Conservation (phyloP, 2,797 vertebrate species). For the Ibycter americanus region DNA sequence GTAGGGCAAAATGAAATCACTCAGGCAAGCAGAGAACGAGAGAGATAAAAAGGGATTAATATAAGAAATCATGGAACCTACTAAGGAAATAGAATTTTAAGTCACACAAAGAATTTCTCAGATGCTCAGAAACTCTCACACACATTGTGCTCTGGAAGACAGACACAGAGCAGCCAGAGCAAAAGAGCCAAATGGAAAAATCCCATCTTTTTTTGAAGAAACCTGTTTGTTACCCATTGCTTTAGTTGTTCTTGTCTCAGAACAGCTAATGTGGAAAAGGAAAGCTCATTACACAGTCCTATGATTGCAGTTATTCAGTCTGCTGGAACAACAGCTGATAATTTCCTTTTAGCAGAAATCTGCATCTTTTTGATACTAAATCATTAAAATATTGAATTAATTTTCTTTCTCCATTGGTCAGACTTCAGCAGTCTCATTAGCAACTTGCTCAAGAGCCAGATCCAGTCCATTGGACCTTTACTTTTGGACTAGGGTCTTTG, state of each 20-base stretch:
- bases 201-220: background rate
- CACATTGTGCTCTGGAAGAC: background rate
- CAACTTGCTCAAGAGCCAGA: background rate
- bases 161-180: background rate
- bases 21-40: background rate
- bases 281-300: background rate
- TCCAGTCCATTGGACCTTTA: background rate
- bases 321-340: background rate
- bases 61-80: background rate
- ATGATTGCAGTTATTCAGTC: background rate
- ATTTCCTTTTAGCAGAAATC: background rate
- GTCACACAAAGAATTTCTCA: background rate
- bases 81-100: background rate
- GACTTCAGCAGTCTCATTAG: background rate
- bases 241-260: background rate
- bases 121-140: background rate
- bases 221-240: background rate
- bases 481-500: background rate
- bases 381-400: background rate
- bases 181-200: background rate
- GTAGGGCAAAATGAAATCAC: background rate
- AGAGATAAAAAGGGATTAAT: background rate
- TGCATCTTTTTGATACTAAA: background rate
- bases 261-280: background rate
- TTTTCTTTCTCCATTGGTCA: background rate